Base-by-base conservation (phyloP, 2,888 invertebrate species). In the Iselma pallidipennis region DNA sequence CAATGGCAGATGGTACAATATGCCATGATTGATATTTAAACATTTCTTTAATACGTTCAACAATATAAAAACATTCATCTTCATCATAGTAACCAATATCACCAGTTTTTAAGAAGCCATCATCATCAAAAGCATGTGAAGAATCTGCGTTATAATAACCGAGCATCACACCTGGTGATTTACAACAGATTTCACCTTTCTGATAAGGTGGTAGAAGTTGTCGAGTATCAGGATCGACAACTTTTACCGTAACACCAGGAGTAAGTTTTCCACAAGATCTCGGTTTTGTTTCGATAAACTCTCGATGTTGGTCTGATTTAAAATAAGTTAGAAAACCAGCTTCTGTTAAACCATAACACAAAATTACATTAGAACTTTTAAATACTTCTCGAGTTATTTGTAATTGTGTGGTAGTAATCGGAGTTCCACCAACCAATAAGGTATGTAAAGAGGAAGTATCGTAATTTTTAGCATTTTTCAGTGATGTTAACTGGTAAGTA, bases 111-210 rank as follows among this genome's bases (percentile, higher is more conserved):
- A 84, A 74, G 81, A 83, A 85, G 1, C 82, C 78, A 25, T 81
- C 82, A 31, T 78, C 76, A 1, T 82, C 77, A 53, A 82, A 81
- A 0, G 78, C 70, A 16, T 81, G 80, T 19, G 74, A 76, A 0
- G 83, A 83, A 1, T 81, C 82, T 54, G 75, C 62, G 37, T 81
- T 82, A 70, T 83, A 82, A 68, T 85, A 86, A 10, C 81, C 83
- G 79, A 82, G 73, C 61, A 78, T 73, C 19, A 69, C 21, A 26
- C 61, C 62, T 23, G 66, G 56, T 2, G 75, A 82, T 74, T 82
- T 84, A 1, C 84, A 19, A 80, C 83, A 82, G 19, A 86, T 71
- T 67, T 86, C 86, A 21, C 86, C 86, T 1, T 74, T 74, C n/a
- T 78, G 67, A 63, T 85, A 82, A 1, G 84, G 81, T 19, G 67